Conservation (phyloP, 1,140 invertebrate species). For the Lepidurus apus region DNA sequence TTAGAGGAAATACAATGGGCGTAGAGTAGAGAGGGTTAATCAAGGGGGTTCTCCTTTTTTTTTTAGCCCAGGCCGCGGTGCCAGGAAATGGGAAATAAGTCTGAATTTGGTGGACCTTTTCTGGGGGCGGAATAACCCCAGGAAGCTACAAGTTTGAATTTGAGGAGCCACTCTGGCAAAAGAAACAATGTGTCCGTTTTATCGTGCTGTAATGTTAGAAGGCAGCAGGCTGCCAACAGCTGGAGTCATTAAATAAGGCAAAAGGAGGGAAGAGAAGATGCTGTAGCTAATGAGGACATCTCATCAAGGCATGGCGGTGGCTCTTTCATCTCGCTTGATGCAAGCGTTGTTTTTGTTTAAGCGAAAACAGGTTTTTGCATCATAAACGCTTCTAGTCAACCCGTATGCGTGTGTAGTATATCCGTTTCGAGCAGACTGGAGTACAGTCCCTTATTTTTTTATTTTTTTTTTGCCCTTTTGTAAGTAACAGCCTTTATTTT, state of each 20-base stretch:
- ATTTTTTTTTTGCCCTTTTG: too few relatives aligned
- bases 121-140: not conserved
- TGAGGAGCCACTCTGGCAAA: not conserved
- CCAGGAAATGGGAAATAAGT: conserved; percentile 14
- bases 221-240: conserved; percentile 17
- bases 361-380: conserved; percentile 1
- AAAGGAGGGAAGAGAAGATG: not conserved
- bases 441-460: not conserved
- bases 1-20: not conserved
- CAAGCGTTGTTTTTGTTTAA: conserved; percentile 7
- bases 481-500: too few relatives aligned
- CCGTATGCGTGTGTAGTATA: not conserved
- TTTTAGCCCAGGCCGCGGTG: not conserved
- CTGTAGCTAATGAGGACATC: conserved; percentile 17
- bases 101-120: not conserved
- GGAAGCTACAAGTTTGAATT: conserved; percentile 5
- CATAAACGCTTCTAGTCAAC: not conserved
- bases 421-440: not conserved
- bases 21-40: not conserved
- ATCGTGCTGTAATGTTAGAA: conserved; percentile 22
- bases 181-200: conserved; percentile 19
- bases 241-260: conserved; percentile 16
- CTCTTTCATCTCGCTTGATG: not conserved
- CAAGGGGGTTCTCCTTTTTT: not conserved
- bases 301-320: conserved; percentile 8